Base-by-base conservation (phyloP, 2,113 vertebrate genomes). In the Halcyon senegalensis region DNA sequence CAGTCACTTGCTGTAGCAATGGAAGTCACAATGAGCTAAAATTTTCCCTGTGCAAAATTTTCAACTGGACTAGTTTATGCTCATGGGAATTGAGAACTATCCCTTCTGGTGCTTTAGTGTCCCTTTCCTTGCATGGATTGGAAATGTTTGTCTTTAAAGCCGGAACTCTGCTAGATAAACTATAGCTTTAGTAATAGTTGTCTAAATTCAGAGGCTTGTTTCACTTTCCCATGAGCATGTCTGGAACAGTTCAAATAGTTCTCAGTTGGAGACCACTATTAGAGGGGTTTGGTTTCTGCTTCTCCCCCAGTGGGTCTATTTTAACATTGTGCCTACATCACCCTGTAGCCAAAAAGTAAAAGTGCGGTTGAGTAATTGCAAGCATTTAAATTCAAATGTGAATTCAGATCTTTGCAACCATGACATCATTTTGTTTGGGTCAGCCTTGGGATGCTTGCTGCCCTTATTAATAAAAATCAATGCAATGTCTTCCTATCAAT, bases 21-120 rank as follows among this genome's bases (percentile, higher is more conserved):
- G 81, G 91, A 95, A 92, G 82, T 69, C 63, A 63, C 72, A 93
- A 93, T 62, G 83, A 96, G 31, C 79, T 92, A 46, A 93, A 90
- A 56, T 82, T 63, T 66, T 94, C 44, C 53, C 59, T 55, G 23
- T 31, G 53, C 87, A 93, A 70, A 95, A n/a, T 59, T 95, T 92
- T 94, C 46, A 75, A 7, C 23, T 90, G 66, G 59, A 68, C 39
- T 79, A 69, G 13, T 76, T 82, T 95, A 50, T 46, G 37, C 39
- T 93, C 25, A 31, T 1, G 35, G 68, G 67, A 93, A 73, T 72
- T 27, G 39, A 79, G 84, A 79, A 15, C 46, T 73, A 27, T 60
- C 31, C 6, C 11, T 63, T 69, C 53, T 66, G 31, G 23, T 90
- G 75, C 30, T 72, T 62, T 4, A 48, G 14, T 24, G 30, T 84